Evolutionary conservation across 2,113 vertebrate genomes (phyloP), one percentile per base, ranked within the genome.

Genomic region (Urocolius indicus): DNA sequence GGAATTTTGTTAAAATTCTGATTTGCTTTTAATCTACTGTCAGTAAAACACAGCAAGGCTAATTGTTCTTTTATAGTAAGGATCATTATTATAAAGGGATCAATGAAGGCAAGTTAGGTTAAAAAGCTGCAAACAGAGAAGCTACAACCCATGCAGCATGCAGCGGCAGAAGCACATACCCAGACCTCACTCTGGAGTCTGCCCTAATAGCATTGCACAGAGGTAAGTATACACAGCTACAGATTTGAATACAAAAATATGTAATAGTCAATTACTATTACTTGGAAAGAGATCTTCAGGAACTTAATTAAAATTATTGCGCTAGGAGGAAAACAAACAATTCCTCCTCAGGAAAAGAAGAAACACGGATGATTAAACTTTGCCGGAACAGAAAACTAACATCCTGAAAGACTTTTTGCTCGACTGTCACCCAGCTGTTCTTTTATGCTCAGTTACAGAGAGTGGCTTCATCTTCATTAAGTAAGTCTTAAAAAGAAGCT

Each of bases 1-100:
- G 4, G 11, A 34, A 24, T 58, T 59, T 21, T 54, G 48, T 51
- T 88, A 55, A 61, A 81, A 75, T 27, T 79, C 24, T 67, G 29
- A 34, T 87, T 43, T 84, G 6, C 49, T 79, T 81, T 65, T 88
- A 34, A 52, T 85, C 66, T 87, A 43, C 17, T 65, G 14, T 43
- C 91, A 96, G 54, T 86, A 90, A 93, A 88, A 85, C 54, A 92
- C 5, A 67, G 24, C 23, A 89, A 73, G 30, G 49, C 41, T 79
- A 11, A n/a, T n/a, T 63, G 84, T 85, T 68, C 63, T 69, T 32
- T 16, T 41, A 4, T 52, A 49, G 52, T 65, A 34, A 90, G 45
- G 38, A 81, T 43, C 8, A 34, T 62, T 78, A 27, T 32, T 59
- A 38, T 22, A 58, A 63, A 49, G 26, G n/a, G 52, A 43, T 77